phyloP scores from a whole-genome alignment of 2,797 vertebrate genomes.

The Acestrorhynchus altus region DNA sequence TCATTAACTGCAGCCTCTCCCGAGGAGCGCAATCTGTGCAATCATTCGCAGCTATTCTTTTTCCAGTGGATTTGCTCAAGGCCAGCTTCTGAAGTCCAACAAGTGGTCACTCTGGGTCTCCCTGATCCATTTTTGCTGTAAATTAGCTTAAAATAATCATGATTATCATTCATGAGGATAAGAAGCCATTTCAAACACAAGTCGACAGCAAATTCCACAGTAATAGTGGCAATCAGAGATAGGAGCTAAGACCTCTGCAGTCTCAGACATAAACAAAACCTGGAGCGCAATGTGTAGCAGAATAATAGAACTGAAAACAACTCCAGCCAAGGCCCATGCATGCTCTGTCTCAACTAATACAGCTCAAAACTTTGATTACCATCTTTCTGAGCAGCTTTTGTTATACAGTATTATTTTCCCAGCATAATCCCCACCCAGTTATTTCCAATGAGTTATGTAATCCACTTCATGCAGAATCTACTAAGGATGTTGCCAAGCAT shows the following conservation, averaged over 20 bases:
- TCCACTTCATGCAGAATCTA: too few species aligned
- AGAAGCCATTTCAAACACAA: slow-evolving; percentile 51
- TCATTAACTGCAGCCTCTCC: slow-evolving; percentile 44
- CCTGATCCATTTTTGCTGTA: slow-evolving; percentile 45
- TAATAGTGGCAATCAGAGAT: slow-evolving; percentile 22
- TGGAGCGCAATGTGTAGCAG: neutral
- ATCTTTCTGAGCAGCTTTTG: neutral
- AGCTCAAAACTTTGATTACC: neutral
- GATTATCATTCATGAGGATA: slow-evolving; percentile 54
- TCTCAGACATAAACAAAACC: slow-evolving; percentile 16
- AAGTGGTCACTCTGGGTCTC: slow-evolving; percentile 48
- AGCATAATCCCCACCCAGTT: neutral
- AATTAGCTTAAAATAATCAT: slow-evolving; percentile 48
- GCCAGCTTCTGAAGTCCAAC: slow-evolving; percentile 46
- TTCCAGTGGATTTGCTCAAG: slow-evolving; percentile 45
- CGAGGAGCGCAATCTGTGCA: slow-evolving; percentile 20
- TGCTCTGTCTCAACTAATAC: neutral
- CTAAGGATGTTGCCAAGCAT: too few species aligned
- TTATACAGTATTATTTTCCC: neutral
- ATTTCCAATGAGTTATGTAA: neutral
- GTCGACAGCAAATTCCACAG: slow-evolving; percentile 14
- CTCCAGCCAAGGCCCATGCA: too few species aligned
- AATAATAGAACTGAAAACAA: neutral
- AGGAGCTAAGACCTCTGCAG: slow-evolving; percentile 4
- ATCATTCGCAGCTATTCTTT: slow-evolving; percentile 42